Evolutionary conservation across 2,113 vertebrate genomes (phyloP).

Genomic region (Gadus chalcogrammus): DNA sequence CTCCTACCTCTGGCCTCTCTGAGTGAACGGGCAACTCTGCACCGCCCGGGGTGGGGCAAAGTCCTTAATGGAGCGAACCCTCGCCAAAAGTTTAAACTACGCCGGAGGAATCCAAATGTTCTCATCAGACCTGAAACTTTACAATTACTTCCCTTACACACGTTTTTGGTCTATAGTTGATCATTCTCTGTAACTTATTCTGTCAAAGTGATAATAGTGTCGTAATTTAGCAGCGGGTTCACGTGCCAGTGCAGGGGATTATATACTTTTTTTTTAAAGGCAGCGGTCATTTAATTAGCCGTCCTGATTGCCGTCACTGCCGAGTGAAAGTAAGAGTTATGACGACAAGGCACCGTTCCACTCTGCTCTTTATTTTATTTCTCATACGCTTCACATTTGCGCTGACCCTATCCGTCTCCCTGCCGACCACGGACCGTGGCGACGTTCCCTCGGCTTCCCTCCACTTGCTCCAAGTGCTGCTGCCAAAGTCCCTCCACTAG

Average conservation of each 20-base stretch:
- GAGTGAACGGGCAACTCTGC: constrained; percentile 42
- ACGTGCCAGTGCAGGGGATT: too few relatives aligned
- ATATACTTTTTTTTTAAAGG: too few relatives aligned
- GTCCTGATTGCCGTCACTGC: neutral
- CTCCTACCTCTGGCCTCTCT: constrained; percentile 14
- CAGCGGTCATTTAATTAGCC: neutral
- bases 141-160: too few relatives aligned
- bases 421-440: too few relatives aligned
- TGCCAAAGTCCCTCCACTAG: constrained; percentile 28
- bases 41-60: constrained; percentile 23
- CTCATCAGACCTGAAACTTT: neutral
- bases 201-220: too few relatives aligned
- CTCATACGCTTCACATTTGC: constrained; percentile 21
- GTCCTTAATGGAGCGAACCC: constrained; percentile 41
- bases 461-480: too few relatives aligned
- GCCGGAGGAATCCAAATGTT: neutral
- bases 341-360: too few relatives aligned
- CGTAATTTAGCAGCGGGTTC: too few relatives aligned
- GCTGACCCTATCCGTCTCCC: constrained; percentile 29
- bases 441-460: too few relatives aligned
- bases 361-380: constrained; percentile 11
- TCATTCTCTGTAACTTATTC: too few relatives aligned
- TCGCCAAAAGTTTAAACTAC: constrained; percentile 35
- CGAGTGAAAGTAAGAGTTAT: neutral
- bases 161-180: too few relatives aligned